These are phyloP conservation scores for Platycheirus rosarum DNA, from an alignment of 2,888 invertebrate genomes.

Conservation along the genomic window DNA sequence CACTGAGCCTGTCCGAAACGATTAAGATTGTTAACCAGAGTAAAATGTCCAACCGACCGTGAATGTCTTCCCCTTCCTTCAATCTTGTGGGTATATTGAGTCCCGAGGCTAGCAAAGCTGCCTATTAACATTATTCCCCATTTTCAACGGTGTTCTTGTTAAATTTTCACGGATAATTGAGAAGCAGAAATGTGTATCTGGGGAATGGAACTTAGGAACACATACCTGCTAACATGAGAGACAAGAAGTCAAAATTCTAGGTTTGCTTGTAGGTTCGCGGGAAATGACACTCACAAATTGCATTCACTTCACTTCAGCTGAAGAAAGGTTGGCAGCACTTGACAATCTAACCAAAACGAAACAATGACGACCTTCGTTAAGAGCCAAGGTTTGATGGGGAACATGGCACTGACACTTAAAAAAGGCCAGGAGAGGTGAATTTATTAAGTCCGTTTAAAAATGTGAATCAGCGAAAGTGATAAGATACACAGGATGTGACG, in stretches of 20 bases:
- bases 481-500: constrained; percentile 17
- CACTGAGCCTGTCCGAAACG: constrained; percentile 52
- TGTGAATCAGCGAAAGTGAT: constrained; percentile 47
- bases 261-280: constrained; percentile 23
- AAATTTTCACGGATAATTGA: constrained; percentile 70
- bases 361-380: constrained; percentile 52
- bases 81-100: neutral
- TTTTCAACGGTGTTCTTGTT: constrained; percentile 57
- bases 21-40: constrained; percentile 56
- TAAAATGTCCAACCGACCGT: constrained; percentile 54
- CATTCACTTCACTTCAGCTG: constrained; percentile 46
- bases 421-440: constrained; percentile 22
- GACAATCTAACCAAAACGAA: constrained; percentile 22
- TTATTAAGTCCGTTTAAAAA: constrained; percentile 52
- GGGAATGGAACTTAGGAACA: constrained; percentile 1
- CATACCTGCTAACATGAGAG: neutral
- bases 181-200: constrained; percentile 52
- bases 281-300: constrained; percentile 62
- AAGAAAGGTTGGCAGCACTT: constrained; percentile 10
- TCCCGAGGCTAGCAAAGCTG: constrained; percentile 7
- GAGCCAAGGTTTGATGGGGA: constrained; percentile 15
- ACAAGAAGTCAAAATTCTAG: constrained; percentile 31
- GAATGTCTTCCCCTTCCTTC: constrained; percentile 44
- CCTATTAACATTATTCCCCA: constrained; percentile 22
- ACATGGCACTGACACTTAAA: neutral